phyloP scores from a whole-genome alignment of 2,113 vertebrate genomes.

The Aleadryas rufinucha region DNA sequence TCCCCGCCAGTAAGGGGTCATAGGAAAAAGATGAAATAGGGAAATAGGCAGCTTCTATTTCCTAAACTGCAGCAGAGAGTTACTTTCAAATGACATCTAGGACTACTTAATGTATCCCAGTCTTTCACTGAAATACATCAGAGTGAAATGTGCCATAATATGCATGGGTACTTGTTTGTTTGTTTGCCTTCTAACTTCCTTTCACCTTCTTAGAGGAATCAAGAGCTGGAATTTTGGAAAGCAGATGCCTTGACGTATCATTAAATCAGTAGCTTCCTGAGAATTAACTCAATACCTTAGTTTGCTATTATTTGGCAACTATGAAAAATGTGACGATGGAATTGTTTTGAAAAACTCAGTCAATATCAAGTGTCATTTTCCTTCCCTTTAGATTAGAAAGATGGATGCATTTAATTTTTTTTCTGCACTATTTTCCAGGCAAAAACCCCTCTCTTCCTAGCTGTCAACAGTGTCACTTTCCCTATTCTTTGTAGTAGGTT shows the following conservation, averaged over 20 bases:
- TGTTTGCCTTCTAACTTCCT: background rate
- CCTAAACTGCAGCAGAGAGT: background rate
- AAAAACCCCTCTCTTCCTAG: conserved; percentile 62
- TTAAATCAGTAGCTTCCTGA: background rate
- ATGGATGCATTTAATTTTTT: conserved; percentile 53
- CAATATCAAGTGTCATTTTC: background rate
- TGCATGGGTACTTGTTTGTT: background rate
- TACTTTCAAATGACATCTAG: background rate
- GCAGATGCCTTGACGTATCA: background rate
- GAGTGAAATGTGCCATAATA: background rate
- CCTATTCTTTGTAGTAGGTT: conserved; percentile 72
- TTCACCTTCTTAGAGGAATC: background rate
- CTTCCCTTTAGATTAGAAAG: conserved; percentile 35
- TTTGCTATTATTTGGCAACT: background rate
- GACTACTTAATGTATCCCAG: background rate
- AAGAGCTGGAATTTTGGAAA: background rate
- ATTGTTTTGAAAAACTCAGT: conserved; percentile 5
- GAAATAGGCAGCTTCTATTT: background rate
- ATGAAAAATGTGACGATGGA: background rate
- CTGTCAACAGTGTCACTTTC: conserved; percentile 71
- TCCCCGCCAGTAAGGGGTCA: background rate
- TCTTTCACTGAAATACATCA: background rate
- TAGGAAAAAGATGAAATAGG: conserved; percentile 1
- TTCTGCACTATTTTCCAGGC: conserved; percentile 65
- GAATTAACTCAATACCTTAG: background rate